Evolutionary conservation across 2,113 vertebrate species (phyloP), one percentile per base, ranked within the genome.

Genomic region (Mormyrus lacerda): DNA sequence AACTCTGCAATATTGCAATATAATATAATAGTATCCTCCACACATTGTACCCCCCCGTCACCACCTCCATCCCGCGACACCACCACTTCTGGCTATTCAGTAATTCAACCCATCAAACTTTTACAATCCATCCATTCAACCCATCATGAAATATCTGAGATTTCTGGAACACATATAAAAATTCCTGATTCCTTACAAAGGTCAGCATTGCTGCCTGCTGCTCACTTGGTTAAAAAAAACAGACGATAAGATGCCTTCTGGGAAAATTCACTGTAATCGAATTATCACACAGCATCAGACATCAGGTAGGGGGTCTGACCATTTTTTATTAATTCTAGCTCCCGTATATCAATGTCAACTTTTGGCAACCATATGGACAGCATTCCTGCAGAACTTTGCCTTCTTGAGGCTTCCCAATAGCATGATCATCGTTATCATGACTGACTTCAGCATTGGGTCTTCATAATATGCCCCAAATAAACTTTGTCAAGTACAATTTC

Each of bases 71-170:
- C 61, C 61, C 10, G 3, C 91, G 83, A 82, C 9, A 89, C 88
- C 91, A 42, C 73, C 85, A 76, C 90, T 58, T 87, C 76, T 88
- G 87, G 88, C 91, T 92, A 92, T 91, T 73, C 51, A 92, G 92
- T 92, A 93, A 94, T 91, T 91, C 89, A 93, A 94, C 35, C 94
- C 91, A 93, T 94, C 90, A 91, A 89, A 92, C 91, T 89, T 94
- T 94, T 93, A 94, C 91, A 93, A 91, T 91, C 89, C 27, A 50
- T 85, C 92, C 91, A 93, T 92, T 93, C 91, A 93, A 89, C 89
- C 50, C 88, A 85, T 90, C n/a, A 91, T 89, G 89, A 91, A 90
- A 91, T 93, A 93, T 92, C 91, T 90, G 92, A 91, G 91, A 92
- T 90, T 90, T 90, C 91, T 93, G 89, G 90, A 93, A 91, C 90